phyloP scores from a whole-genome alignment of 2,797 vertebrate genomes.

The Thunnus albacares region DNA sequence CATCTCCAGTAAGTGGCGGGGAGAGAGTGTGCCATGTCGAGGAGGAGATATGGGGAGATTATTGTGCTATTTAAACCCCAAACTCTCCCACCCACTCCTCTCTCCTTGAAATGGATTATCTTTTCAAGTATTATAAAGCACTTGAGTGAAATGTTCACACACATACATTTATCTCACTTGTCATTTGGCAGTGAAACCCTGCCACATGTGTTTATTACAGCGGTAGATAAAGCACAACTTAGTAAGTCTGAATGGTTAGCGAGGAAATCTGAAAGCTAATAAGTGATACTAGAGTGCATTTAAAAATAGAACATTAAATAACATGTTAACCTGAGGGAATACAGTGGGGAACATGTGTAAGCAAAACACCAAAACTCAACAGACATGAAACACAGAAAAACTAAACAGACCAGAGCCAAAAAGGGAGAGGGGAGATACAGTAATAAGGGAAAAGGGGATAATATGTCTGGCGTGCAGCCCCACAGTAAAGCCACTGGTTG shows the following conservation, averaged over 20 bases:
- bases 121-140: slow-evolving; percentile 78
- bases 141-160: slow-evolving; percentile 78
- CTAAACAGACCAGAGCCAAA: slow-evolving; percentile 39
- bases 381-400: slow-evolving; percentile 31
- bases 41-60: slow-evolving; percentile 75
- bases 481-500: slow-evolving; percentile 80
- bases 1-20: slow-evolving; percentile 75
- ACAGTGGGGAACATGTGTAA: slow-evolving; percentile 34
- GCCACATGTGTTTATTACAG: slow-evolving; percentile 67
- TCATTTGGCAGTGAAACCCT: slow-evolving; percentile 65
- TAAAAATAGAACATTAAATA: slow-evolving; percentile 47
- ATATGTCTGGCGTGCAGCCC: slow-evolving; percentile 72
- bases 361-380: slow-evolving; percentile 34
- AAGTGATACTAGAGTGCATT: slow-evolving; percentile 32
- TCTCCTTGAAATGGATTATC: slow-evolving; percentile 75
- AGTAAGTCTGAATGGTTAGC: slow-evolving; percentile 29
- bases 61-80: slow-evolving; percentile 71
- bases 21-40: slow-evolving; percentile 64
- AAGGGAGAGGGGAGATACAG: slow-evolving; percentile 46
- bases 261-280: slow-evolving; percentile 44
- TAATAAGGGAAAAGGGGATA: slow-evolving; percentile 66
- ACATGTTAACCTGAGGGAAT: slow-evolving; percentile 37
- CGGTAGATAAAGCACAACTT: slow-evolving; percentile 56
- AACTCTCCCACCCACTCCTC: slow-evolving; percentile 62
- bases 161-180: slow-evolving; percentile 68